These are phyloP conservation scores for Calliopum simillimum DNA, from an alignment of 2,888 invertebrate genomes.

Conservation along the genomic window DNA sequence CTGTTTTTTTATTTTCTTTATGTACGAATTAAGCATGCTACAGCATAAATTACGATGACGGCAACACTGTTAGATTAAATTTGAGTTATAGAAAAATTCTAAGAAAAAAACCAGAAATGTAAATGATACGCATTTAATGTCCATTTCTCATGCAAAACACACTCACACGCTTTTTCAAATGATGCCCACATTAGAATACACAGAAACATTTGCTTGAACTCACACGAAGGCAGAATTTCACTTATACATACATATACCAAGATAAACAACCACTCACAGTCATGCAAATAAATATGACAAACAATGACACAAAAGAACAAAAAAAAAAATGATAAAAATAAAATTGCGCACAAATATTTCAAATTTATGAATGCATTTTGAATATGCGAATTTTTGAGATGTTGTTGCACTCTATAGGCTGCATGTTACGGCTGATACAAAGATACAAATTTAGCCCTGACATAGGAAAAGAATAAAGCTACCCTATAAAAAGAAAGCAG, in stretches of 20 bases:
- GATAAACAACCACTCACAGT: slow-evolving; percentile 7
- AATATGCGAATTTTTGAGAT: neutral
- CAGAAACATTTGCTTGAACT: slow-evolving; percentile 2
- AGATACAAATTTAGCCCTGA: too few species aligned
- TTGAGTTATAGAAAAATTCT: neutral
- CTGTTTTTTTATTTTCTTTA: too few species aligned
- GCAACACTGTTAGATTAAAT: too few species aligned
- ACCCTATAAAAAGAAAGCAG: too few species aligned
- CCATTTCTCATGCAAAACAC: slow-evolving; percentile 17
- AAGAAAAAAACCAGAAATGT: slow-evolving; percentile 20
- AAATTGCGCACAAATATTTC: slow-evolving; percentile 3
- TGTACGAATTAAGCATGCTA: too few species aligned
- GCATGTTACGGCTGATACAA: too few species aligned
- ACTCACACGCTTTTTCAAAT: neutral
- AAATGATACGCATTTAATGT: slow-evolving; percentile 28
- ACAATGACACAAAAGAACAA: slow-evolving; percentile 11
- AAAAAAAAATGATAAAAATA: too few species aligned
- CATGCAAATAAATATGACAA: slow-evolving; percentile 27
- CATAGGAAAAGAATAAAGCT: too few species aligned
- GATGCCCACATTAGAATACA: neutral
- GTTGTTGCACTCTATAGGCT: too few species aligned
- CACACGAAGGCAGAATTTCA: neutral
- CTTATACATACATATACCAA: neutral
- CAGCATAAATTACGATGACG: too few species aligned
- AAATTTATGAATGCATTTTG: slow-evolving; percentile 23